Conservation (phyloP, 2,797 vertebrate species). For the Gila robusta region DNA sequence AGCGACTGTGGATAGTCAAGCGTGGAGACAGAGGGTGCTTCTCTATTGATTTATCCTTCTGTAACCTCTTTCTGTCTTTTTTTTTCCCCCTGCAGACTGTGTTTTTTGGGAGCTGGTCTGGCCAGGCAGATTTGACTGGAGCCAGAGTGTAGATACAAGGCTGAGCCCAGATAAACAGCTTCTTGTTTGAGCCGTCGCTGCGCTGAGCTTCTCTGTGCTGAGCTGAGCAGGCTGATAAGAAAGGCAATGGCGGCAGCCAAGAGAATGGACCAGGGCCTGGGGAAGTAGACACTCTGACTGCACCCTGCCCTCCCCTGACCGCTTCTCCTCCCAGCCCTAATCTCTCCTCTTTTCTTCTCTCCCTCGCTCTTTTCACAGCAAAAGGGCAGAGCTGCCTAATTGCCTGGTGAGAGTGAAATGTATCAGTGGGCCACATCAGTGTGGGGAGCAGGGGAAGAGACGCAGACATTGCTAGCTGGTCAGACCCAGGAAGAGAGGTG, state of each 20-base stretch:
- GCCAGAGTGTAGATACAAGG: constrained; percentile 84
- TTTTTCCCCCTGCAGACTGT: constrained; percentile 68
- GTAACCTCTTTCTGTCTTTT: constrained; percentile 48
- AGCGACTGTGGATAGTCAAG: constrained; percentile 32
- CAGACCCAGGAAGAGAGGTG: constrained; percentile 28
- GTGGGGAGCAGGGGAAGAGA: constrained; percentile 56
- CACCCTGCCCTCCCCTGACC: constrained; percentile 73
- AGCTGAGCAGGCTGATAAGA: constrained; percentile 90
- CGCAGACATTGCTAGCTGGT: constrained; percentile 32
- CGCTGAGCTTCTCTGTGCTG: constrained; percentile 69
- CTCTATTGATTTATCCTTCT: constrained; percentile 57
- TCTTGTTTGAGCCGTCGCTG: constrained; percentile 88
- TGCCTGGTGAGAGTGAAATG: constrained; percentile 73
- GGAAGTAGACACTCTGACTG: constrained; percentile 92
- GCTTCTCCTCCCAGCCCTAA: constrained; percentile 68
- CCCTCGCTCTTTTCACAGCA: constrained; percentile 80
- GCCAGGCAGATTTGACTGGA: constrained; percentile 83
- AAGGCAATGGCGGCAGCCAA: constrained; percentile 82
- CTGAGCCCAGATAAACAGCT: constrained; percentile 87
- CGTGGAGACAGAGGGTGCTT: constrained; percentile 59
- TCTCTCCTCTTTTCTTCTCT: constrained; percentile 76
- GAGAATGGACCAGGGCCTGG: constrained; percentile 78
- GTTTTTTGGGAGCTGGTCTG: constrained; percentile 75
- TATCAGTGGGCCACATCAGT: constrained; percentile 65
- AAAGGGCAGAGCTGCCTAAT: constrained; percentile 73